Conservation (phyloP, 2,113 vertebrate species). For the Mesocricetus auratus region DNA sequence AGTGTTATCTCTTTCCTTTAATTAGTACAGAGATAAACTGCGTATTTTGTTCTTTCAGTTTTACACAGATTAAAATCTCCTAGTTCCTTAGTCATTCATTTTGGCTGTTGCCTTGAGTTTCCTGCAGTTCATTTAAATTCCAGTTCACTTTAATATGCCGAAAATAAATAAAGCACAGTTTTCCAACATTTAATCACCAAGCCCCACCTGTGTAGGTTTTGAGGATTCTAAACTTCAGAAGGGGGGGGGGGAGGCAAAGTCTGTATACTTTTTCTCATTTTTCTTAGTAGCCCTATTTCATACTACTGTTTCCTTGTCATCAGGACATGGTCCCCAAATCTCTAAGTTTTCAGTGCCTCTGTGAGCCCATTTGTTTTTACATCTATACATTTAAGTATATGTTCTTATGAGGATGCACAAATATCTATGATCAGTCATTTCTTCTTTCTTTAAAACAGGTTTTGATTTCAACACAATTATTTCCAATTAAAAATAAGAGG, state of each 20-base stretch:
- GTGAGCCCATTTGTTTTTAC: not conserved
- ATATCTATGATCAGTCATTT: not conserved
- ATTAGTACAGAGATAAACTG: slow-evolving; percentile 77
- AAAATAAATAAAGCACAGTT: slow-evolving; percentile 62
- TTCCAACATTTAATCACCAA: slow-evolving; percentile 42
- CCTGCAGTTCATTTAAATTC: slow-evolving; percentile 69
- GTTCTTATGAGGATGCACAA: slow-evolving; percentile 6
- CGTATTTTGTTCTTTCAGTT: slow-evolving; percentile 78
- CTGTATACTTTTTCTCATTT: not conserved
- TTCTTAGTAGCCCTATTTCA: not conserved
- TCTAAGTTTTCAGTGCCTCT: not conserved
- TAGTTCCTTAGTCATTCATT: slow-evolving; percentile 78
- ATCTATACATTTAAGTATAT: not conserved
- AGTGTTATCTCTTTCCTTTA: slow-evolving; percentile 79
- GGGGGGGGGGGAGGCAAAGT: not conserved
- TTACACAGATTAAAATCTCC: slow-evolving; percentile 78
- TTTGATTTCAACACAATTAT: slow-evolving; percentile 21
- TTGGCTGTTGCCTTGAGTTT: slow-evolving; percentile 72
- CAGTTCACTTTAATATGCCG: slow-evolving; percentile 63
- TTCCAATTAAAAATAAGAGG: not conserved
- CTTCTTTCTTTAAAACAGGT: not conserved
- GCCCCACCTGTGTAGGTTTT: not conserved
- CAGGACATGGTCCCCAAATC: not conserved
- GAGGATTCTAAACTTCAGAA: slow-evolving; percentile 27
- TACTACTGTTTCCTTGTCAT: not conserved